phyloP scores from a whole-genome alignment of 2,797 vertebrate genomes.

The Pangasius larnaudii region DNA sequence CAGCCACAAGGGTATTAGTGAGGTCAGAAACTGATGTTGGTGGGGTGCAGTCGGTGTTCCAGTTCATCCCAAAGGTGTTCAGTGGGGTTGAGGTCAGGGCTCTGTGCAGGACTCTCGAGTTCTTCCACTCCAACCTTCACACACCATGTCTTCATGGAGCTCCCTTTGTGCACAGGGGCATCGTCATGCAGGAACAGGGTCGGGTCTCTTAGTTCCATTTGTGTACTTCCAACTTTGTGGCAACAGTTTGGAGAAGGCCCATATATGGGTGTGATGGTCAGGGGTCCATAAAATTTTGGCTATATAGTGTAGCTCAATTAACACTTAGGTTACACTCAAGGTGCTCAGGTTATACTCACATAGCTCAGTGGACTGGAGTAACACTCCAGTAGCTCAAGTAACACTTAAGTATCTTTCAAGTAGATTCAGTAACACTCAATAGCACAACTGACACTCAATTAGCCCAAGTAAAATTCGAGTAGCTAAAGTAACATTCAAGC shows the following conservation, averaged over 20 bases:
- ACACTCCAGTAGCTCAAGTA: no score
- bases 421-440: not conserved
- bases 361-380: not conserved
- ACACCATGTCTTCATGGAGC: not conserved
- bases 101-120: not conserved
- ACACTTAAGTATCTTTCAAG: not conserved
- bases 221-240: not conserved
- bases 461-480: not conserved
- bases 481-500: not conserved
- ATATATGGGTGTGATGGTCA: not conserved
- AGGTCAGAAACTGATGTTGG: not conserved
- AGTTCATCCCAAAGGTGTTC: not conserved
- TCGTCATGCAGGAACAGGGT: not conserved
- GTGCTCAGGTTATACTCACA: not conserved
- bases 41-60: not conserved
- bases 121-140: not conserved
- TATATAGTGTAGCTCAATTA: not conserved
- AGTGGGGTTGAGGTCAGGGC: not conserved
- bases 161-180: not conserved
- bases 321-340: not conserved
- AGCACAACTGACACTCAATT: not conserved
- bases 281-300: not conserved
- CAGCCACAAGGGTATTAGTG: not conserved
- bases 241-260: not conserved
- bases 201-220: not conserved